phyloP scores from a whole-genome alignment of 2,797 vertebrate genomes.

The Numenius phaeopus region DNA sequence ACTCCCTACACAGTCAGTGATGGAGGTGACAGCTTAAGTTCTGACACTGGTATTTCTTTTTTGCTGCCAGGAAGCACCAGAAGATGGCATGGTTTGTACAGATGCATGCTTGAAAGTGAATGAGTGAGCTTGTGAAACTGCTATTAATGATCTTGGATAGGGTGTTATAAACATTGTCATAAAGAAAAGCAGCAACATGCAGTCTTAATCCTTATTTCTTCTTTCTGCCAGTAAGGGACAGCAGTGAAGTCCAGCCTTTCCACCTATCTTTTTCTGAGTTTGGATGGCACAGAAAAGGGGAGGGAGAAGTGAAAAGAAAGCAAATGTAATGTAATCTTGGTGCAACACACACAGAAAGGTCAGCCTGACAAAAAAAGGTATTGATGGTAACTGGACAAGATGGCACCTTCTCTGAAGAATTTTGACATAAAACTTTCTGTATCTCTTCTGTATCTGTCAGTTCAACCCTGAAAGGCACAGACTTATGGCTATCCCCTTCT shows the following conservation, averaged over 20 bases:
- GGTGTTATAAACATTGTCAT: not conserved
- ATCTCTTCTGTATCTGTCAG: not conserved
- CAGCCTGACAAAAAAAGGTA: not conserved
- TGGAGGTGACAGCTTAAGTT: not conserved
- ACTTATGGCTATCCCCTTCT: not conserved
- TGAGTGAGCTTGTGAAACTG: conserved; percentile 8
- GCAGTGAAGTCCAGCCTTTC: not conserved
- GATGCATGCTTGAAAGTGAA: conserved; percentile 25
- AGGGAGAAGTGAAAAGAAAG: not conserved
- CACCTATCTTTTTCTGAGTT: not conserved
- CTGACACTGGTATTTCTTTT: conserved; percentile 34
- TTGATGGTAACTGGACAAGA: not conserved
- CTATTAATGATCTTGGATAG: conserved; percentile 38
- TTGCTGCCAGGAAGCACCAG: conserved; percentile 81
- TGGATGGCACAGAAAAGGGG: not conserved
- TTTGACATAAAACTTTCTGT: not conserved
- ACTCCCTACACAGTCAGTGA: not conserved
- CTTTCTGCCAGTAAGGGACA: conserved; percentile 17
- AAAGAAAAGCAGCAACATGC: not conserved
- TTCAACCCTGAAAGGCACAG: not conserved
- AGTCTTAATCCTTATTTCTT: not conserved
- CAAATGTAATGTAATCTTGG: not conserved
- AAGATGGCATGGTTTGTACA: conserved; percentile 86
- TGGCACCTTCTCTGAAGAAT: not conserved
- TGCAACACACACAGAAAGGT: not conserved